These are phyloP conservation scores for Orchesella flavescens DNA, from an alignment of 2,888 invertebrate genomes.

Conservation along the genomic window DNA sequence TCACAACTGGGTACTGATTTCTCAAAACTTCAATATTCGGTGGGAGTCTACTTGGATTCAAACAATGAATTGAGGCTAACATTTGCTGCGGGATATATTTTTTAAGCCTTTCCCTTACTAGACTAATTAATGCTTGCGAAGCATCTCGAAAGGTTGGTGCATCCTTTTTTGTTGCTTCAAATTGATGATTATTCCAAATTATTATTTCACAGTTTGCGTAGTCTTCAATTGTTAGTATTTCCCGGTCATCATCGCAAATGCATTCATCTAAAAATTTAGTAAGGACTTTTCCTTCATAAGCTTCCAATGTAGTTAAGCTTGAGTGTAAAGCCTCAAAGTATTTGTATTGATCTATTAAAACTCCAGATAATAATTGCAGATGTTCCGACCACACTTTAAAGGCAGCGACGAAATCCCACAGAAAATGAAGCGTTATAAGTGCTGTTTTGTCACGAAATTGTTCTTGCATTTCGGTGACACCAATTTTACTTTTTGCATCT, in stretches of 20 bases:
- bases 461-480: neutral
- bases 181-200: neutral
- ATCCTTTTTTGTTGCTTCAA: neutral
- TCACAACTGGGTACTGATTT: neutral
- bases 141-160: neutral
- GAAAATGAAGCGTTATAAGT: neutral
- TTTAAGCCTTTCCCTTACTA: neutral
- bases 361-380: neutral
- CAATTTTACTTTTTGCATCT: neutral
- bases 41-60: neutral
- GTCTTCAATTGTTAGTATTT: neutral
- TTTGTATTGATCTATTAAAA: neutral
- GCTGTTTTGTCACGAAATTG: neutral
- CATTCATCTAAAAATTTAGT: neutral
- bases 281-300: neutral
- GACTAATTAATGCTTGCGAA: neutral
- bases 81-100: neutral
- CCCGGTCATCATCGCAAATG: too few species aligned
- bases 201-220: neutral
- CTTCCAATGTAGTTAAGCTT: too few species aligned
- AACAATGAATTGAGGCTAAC: neutral
- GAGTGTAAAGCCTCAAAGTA: neutral
- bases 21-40: neutral
- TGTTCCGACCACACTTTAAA: neutral
- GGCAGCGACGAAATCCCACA: neutral